These are phyloP conservation scores for Xylocopa sonorina DNA, from an alignment of 1,140 invertebrate species.

Conservation along the genomic window DNA sequence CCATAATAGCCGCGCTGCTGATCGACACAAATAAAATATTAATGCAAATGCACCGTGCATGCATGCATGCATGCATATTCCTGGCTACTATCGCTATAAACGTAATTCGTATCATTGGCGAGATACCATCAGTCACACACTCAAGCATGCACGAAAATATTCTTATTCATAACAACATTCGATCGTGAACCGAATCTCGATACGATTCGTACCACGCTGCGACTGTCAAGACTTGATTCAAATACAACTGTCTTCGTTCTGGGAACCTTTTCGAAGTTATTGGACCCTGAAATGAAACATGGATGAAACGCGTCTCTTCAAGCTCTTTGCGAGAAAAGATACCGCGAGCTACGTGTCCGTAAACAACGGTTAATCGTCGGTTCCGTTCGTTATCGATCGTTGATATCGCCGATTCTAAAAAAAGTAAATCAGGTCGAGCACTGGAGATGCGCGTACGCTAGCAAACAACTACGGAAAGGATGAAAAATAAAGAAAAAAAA, in stretches of 20 bases:
- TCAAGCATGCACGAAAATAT: neutral
- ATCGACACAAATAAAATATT: neutral
- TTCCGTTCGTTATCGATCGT: neutral
- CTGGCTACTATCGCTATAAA: too few species aligned
- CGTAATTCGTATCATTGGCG: neutral
- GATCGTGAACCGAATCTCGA: neutral
- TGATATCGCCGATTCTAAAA: neutral
- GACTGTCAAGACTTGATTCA: neutral
- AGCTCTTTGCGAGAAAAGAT: neutral
- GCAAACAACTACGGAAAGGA: neutral
- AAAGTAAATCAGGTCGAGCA: neutral
- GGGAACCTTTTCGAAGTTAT: neutral
- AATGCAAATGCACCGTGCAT: neutral
- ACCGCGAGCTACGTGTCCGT: neutral
- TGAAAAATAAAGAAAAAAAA: neutral
- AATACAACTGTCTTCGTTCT: neutral
- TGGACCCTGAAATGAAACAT: neutral
- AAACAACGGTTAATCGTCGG: neutral
- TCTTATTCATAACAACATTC: neutral
- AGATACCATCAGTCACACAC: neutral
- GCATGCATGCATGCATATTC: neutral
- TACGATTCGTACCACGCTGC: neutral
- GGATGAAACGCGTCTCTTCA: too few species aligned
- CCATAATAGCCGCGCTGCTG: neutral
- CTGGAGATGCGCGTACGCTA: neutral